A percentile compares a stretch with the other conserved stretches of the same genome.
These are phyloP conservation scores for Tokudaia muenninki DNA, from an alignment of 2,797 vertebrate genomes.

Conservation along the genomic window DNA sequence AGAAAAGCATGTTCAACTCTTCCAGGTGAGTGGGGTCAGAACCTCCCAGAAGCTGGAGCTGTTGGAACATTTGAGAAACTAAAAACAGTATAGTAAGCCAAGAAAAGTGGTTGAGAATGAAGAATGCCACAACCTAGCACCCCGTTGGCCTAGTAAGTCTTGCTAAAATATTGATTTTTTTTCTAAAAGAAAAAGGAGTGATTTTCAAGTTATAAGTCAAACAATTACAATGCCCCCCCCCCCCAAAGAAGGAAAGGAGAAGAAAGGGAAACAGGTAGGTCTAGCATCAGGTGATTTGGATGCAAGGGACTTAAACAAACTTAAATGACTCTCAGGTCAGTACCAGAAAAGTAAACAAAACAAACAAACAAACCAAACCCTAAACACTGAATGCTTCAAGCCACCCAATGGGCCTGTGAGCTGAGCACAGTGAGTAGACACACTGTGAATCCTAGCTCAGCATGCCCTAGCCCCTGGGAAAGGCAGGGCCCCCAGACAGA, in stretches of 20 bases:
- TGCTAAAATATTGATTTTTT: not conserved
- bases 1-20: not conserved
- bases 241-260: not conserved
- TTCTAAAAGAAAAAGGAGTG: constrained; percentile 48
- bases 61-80: constrained; percentile 20
- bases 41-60: not conserved
- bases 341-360: not conserved
- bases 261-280: not conserved
- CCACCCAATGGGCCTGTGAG: not conserved
- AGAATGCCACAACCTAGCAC: not conserved
- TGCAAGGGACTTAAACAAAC: constrained; percentile 13
- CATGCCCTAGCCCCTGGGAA: constrained; percentile 73
- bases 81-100: not conserved
- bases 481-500: constrained; percentile 76
- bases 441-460: constrained; percentile 59
- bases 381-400: not conserved
- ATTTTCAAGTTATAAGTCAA: constrained; percentile 10
- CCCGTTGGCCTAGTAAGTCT: not conserved
- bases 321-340: constrained; percentile 9
- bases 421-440: not conserved
- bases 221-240: not conserved
- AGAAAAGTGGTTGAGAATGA: not conserved
- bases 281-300: not conserved
- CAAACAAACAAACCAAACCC: not conserved
- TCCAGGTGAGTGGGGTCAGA: not conserved